phyloP scores from a whole-genome alignment of 2,797 vertebrate genomes.

The Poeciliopsis paucimaculata region DNA sequence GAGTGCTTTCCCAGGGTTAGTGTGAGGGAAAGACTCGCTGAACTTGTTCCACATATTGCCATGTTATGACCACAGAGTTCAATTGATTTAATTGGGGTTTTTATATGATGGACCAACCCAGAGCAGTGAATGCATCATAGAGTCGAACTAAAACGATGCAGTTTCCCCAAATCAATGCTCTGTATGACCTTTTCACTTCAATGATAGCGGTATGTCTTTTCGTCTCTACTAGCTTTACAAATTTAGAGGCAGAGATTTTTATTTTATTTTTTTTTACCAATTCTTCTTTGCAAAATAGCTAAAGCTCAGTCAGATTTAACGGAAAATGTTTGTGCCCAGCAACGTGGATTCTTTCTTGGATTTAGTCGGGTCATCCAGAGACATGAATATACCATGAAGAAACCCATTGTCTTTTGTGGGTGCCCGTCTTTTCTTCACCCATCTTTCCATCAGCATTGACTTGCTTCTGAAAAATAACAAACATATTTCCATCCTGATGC shows the following conservation, averaged over 20 bases:
- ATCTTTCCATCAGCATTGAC: background rate
- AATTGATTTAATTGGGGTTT: background rate
- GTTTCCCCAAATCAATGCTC: background rate
- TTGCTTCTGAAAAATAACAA: background rate
- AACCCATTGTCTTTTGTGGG: background rate
- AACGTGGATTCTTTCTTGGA: background rate
- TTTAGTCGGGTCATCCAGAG: background rate
- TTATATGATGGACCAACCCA: background rate
- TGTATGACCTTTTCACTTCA: background rate
- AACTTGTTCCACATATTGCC: background rate
- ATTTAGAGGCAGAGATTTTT: background rate
- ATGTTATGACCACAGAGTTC: background rate
- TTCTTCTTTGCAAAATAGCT: background rate
- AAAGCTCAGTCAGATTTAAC: background rate
- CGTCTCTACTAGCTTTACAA: background rate
- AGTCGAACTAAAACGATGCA: background rate
- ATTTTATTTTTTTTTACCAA: background rate
- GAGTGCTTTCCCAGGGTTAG: slow-evolving; percentile 59
- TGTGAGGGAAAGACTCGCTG: background rate
- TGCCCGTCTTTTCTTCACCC: background rate
- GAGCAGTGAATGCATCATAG: background rate
- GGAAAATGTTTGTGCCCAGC: too few relatives aligned
- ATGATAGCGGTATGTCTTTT: background rate
- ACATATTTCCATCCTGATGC: background rate
- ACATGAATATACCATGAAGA: background rate